Conservation (phyloP, 1,140 invertebrate genomes). For the Amphibalanus amphitrite region DNA sequence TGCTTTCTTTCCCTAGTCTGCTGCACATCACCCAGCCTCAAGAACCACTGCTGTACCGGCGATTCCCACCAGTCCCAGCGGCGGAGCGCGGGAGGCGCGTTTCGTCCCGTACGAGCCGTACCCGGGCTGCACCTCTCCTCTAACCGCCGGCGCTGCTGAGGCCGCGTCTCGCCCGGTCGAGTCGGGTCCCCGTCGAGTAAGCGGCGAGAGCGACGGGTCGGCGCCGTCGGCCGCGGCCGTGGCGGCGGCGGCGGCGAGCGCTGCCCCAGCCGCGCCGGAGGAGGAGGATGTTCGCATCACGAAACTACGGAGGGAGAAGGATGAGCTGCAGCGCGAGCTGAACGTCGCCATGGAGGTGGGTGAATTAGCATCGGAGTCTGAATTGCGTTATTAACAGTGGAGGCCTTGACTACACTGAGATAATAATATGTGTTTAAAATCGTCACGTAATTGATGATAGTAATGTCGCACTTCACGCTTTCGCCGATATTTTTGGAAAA, state of each 20-base stretch:
- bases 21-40: background rate
- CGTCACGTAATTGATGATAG: too few relatives aligned
- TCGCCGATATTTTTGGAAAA: background rate
- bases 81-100: conserved; percentile 38
- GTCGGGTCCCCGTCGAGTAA: conserved; percentile 23
- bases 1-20: too few relatives aligned
- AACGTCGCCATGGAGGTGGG: conserved; percentile 28
- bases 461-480: background rate
- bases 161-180: conserved; percentile 21
- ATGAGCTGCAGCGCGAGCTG: conserved; percentile 42
- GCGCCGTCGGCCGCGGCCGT: conserved; percentile 34
- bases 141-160: conserved; percentile 18
- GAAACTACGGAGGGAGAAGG: conserved; percentile 22
- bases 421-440: too few relatives aligned
- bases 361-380: too few relatives aligned
- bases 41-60: too few relatives aligned
- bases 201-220: conserved; percentile 26
- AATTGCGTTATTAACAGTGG: too few relatives aligned
- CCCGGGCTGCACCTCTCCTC: conserved; percentile 45
- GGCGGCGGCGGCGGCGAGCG: conserved; percentile 39
- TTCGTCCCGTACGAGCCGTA: conserved; percentile 80
- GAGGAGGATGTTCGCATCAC: conserved; percentile 16
- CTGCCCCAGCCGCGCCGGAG: conserved; percentile 25
- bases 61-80: too few relatives aligned
- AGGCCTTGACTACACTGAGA: too few relatives aligned